phyloP scores from a whole-genome alignment of 2,888 invertebrate genomes.

The Spisula solida region DNA sequence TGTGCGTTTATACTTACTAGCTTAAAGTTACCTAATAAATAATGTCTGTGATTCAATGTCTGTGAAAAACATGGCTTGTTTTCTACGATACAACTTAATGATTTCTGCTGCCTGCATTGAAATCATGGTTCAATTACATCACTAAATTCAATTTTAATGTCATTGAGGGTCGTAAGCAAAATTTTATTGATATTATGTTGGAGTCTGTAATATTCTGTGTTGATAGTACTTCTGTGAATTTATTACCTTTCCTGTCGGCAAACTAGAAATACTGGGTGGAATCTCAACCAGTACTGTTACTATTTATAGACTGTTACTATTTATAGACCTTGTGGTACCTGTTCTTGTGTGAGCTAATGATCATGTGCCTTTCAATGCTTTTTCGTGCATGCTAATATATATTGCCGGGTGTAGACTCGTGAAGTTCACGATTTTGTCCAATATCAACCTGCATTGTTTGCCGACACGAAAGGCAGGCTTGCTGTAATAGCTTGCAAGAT shows the following conservation, averaged over 20 bases:
- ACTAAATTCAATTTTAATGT: background rate
- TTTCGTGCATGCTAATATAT: constrained; percentile 50
- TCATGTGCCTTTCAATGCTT: constrained; percentile 26
- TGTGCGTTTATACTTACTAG: background rate
- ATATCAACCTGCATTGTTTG: constrained; percentile 40
- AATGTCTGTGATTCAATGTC: background rate
- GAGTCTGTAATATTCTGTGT: background rate
- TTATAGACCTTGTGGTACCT: constrained; percentile 29
- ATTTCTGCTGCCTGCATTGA: background rate
- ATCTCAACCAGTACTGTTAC: constrained; percentile 36
- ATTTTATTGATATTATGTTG: background rate
- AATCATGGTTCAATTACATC: constrained; percentile 2
- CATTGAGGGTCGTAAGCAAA: background rate
- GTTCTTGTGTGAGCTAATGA: constrained; percentile 31
- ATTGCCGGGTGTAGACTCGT: background rate
- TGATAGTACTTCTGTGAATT: background rate
- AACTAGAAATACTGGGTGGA: constrained; percentile 33
- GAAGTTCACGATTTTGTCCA: constrained; percentile 22
- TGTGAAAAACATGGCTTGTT: background rate
- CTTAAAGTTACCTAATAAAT: background rate
- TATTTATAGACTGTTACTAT: constrained; percentile 15
- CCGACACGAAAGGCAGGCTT: constrained; percentile 56
- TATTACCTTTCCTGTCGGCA: constrained; percentile 42
- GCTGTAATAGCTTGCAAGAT: constrained; percentile 17
- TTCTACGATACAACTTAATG: background rate